Evolutionary conservation across 2,888 invertebrate genomes (phyloP).

Genomic region (Drosophila monieri): DNA sequence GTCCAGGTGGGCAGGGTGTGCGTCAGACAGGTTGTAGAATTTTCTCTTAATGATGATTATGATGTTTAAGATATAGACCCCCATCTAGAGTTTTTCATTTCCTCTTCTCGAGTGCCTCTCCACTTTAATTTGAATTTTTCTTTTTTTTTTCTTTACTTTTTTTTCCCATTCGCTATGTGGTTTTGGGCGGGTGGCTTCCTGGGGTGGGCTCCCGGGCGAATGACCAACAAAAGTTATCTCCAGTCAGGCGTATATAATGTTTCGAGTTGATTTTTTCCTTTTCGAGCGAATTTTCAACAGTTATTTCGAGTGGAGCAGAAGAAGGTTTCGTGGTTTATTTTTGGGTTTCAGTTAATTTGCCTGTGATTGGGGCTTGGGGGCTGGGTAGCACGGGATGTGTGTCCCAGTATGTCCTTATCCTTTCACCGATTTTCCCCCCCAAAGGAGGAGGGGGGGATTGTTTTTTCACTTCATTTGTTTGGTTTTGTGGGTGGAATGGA

Average conservation of each 20-base stretch:
- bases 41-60: conserved; percentile 48
- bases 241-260: conserved; percentile 68
- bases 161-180: conserved; percentile 9
- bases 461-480: conserved; percentile 57
- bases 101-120: conserved; percentile 40
- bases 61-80: conserved; percentile 48
- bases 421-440: conserved; percentile 59
- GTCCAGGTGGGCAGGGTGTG: neutral
- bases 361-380: conserved; percentile 8
- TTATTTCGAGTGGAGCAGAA: conserved; percentile 10
- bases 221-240: conserved; percentile 62
- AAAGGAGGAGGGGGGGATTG: conserved; percentile 4
- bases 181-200: neutral
- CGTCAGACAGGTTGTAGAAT: conserved; percentile 13
- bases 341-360: conserved; percentile 61
- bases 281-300: conserved; percentile 41
- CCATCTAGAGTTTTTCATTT: conserved; percentile 49
- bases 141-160: conserved; percentile 23
- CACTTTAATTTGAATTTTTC: conserved; percentile 54
- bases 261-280: conserved; percentile 69
- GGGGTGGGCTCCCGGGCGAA: neutral
- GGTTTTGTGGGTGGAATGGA: conserved; percentile 5
- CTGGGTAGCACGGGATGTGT: conserved; percentile 7
- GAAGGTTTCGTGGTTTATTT: conserved; percentile 33
- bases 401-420: conserved; percentile 37